A percentile compares a stretch with the other conserved stretches of the same genome.
Evolutionary conservation across 2,113 vertebrate species (phyloP).

Genomic region (Embiotoca jacksoni): DNA sequence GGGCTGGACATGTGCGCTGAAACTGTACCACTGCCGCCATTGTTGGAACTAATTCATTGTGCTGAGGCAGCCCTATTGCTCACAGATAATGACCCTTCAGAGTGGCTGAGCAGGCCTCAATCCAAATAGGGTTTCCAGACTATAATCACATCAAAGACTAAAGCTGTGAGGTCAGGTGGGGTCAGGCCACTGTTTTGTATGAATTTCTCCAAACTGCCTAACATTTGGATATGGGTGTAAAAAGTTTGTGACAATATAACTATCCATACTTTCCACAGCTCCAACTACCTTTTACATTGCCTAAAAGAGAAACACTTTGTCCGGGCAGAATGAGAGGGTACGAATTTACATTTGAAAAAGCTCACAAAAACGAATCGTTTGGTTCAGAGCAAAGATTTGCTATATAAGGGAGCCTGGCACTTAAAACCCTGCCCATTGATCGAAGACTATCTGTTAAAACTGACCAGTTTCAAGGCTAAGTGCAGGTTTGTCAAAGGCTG

Average conservation of each 20-base stretch:
- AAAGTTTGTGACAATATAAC: not conserved
- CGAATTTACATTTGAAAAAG: conserved; percentile 30
- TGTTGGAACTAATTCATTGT: too few relatives aligned
- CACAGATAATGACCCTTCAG: too few relatives aligned
- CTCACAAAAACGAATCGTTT: conserved; percentile 24
- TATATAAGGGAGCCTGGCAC: conserved; percentile 1
- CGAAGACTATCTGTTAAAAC: conserved; percentile 7
- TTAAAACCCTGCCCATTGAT: conserved; percentile 5
- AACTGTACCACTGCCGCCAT: too few relatives aligned
- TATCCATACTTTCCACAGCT: not conserved
- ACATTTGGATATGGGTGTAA: too few relatives aligned
- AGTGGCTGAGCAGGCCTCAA: too few relatives aligned
- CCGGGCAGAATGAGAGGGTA: conserved; percentile 7
- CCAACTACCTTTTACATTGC: not conserved
- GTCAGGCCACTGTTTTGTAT: too few relatives aligned
- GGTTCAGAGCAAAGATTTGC: conserved; percentile 29
- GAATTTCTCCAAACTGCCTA: too few relatives aligned
- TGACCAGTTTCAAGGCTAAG: conserved; percentile 33
- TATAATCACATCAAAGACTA: too few relatives aligned
- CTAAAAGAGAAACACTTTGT: conserved; percentile 1
- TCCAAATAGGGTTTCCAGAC: too few relatives aligned
- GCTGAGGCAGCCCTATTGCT: too few relatives aligned
- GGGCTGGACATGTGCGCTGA: too few relatives aligned
- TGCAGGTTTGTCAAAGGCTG: conserved; percentile 15
- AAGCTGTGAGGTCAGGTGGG: too few relatives aligned